phyloP scores from a whole-genome alignment of 1,140 invertebrate species.

The Eumeta japonica region DNA sequence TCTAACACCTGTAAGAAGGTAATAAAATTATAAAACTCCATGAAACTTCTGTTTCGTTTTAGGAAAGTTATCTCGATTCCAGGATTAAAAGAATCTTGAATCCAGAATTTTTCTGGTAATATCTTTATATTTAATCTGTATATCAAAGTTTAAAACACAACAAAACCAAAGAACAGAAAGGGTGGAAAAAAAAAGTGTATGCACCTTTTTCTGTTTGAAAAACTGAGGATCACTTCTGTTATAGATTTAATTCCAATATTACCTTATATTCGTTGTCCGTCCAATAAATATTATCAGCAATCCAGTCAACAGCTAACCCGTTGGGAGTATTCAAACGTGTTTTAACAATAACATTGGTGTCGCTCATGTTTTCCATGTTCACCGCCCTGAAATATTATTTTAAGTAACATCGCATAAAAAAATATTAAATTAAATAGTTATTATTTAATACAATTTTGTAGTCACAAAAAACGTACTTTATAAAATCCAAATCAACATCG shows the following conservation, averaged over 20 bases:
- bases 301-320: constrained; percentile 84
- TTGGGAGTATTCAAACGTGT: constrained; percentile 67
- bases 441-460: too few relatives aligned
- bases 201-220: too few relatives aligned
- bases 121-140: too few relatives aligned
- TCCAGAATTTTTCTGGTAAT: too few relatives aligned
- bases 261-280: constrained; percentile 79
- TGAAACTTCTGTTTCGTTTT: neutral
- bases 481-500: constrained; percentile 70
- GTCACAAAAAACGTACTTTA: constrained; percentile 50
- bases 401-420: too few relatives aligned
- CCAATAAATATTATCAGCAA: constrained; percentile 88
- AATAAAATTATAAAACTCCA: constrained; percentile 2
- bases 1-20: constrained; percentile 63
- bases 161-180: too few relatives aligned
- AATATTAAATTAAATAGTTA: too few relatives aligned
- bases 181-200: too few relatives aligned
- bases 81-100: too few relatives aligned
- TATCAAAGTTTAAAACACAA: too few relatives aligned
- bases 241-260: neutral
- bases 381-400: constrained; percentile 56
- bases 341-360: constrained; percentile 62
- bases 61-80: too few relatives aligned
- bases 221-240: too few relatives aligned
- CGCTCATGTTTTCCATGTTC: constrained; percentile 66